Evolutionary conservation across 2,797 vertebrate genomes (phyloP).

Genomic region (Onychomys arenicola): DNA sequence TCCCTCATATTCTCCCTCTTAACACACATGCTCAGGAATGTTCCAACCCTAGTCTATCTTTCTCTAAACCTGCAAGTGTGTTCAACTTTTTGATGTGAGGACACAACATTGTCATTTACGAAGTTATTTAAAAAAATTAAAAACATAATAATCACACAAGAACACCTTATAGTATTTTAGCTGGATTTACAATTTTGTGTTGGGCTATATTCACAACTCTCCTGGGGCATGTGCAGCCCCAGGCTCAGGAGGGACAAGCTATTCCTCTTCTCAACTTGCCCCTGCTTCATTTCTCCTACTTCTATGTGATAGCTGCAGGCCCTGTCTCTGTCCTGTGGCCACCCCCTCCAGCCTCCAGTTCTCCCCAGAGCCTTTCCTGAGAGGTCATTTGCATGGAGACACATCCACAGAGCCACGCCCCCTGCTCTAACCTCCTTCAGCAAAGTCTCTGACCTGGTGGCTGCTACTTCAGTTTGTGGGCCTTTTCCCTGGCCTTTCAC

Average conservation of each 20-base stretch:
- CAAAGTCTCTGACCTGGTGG: not conserved
- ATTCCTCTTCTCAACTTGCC: not conserved
- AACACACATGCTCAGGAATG: not conserved
- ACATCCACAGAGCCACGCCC: rapidly evolving
- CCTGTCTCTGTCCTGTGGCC: not conserved
- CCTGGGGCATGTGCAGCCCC: not conserved
- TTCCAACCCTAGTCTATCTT: not conserved
- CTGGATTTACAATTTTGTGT: not conserved
- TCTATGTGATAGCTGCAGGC: not conserved
- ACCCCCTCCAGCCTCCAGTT: not conserved
- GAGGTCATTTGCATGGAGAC: not conserved
- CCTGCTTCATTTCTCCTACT: not conserved
- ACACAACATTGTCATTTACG: not conserved
- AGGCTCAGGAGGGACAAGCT: not conserved
- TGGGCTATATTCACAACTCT: not conserved
- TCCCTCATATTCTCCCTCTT: not conserved
- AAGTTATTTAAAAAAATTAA: not conserved
- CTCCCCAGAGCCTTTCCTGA: not conserved
- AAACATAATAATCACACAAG: not conserved
- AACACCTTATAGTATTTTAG: not conserved
- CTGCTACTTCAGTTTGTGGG: not conserved
- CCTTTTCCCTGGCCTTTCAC: not conserved
- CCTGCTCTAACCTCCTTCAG: not conserved
- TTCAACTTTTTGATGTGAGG: not conserved
- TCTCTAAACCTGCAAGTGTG: not conserved